phyloP scores from a whole-genome alignment of 1,140 invertebrate species.

The Pararge aegeria region DNA sequence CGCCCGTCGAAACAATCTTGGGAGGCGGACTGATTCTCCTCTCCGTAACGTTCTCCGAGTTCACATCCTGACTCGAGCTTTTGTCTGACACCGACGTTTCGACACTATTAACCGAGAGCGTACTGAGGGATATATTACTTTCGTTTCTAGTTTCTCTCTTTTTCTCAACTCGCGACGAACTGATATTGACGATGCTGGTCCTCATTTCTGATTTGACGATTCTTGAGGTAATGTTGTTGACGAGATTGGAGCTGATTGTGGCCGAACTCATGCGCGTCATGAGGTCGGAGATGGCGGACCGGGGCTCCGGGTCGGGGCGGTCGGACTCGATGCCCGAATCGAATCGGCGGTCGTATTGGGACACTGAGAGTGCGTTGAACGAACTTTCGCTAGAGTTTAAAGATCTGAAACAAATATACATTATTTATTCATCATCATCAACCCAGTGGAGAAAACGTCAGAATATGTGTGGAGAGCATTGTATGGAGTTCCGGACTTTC shows the following conservation, averaged over 20 bases:
- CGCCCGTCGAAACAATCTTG: constrained; percentile 86
- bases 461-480: too few species aligned
- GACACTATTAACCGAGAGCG: constrained; percentile 70
- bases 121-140: constrained; percentile 67
- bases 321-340: constrained; percentile 55
- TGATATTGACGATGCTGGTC: constrained; percentile 72
- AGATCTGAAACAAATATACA: constrained; percentile 35
- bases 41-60: constrained; percentile 75
- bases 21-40: constrained; percentile 67
- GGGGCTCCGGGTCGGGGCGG: constrained; percentile 42
- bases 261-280: constrained; percentile 65
- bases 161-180: constrained; percentile 67
- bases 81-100: constrained; percentile 70
- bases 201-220: constrained; percentile 66
- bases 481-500: too few species aligned
- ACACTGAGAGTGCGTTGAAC: constrained; percentile 65
- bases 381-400: constrained; percentile 71
- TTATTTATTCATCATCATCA: too few species aligned
- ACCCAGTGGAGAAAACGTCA: too few species aligned
- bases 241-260: constrained; percentile 57
- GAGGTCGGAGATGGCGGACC: constrained; percentile 59
- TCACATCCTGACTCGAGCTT: constrained; percentile 75
- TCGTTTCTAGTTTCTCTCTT: constrained; percentile 44
- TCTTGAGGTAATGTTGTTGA: constrained; percentile 54
- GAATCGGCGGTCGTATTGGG: constrained; percentile 62